Percentiles rank a stretch among this genome's conserved stretches.
phyloP scores from a whole-genome alignment of 92 coral and sea anemone species.

The Zoanthus solanderi region DNA sequence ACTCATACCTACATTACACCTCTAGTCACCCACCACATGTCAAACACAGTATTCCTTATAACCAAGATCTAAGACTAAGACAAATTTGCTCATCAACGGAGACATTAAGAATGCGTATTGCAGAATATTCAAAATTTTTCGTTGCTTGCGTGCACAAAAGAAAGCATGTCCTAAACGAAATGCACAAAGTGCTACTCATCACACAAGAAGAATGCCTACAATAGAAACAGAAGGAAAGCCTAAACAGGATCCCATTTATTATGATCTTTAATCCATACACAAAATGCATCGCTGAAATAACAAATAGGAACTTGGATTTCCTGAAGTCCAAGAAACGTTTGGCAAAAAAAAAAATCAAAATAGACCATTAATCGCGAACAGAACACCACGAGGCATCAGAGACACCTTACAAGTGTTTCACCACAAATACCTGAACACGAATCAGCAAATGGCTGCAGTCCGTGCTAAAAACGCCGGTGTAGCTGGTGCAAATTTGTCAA shows the following conservation, averaged over 20 bases:
- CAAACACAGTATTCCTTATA: slow-evolving; percentile 57
- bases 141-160: slow-evolving; percentile 49
- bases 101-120: slow-evolving; percentile 34
- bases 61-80: slow-evolving; percentile 54
- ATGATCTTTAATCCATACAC: slow-evolving; percentile 44
- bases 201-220: slow-evolving; percentile 24
- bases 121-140: not conserved
- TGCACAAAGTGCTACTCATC: slow-evolving; percentile 37
- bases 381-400: too few species aligned
- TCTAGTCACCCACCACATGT: slow-evolving; percentile 55
- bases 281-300: slow-evolving; percentile 49
- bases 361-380: too few species aligned
- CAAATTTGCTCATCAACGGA: slow-evolving; percentile 49
- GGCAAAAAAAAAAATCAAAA: not conserved
- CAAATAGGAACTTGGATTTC: slow-evolving; percentile 51
- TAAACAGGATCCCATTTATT: slow-evolving; percentile 25
- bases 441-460: too few species aligned
- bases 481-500: too few species aligned
- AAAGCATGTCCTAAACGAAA: slow-evolving; percentile 43
- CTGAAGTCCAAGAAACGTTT: slow-evolving; percentile 43
- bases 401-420: too few species aligned
- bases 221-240: slow-evolving; percentile 25
- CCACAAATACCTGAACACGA: too few species aligned
- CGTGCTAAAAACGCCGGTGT: too few species aligned
- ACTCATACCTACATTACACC: slow-evolving; percentile 38